Percentiles rank a stretch among this genome's conserved stretches.
Conservation (phyloP, 2,113 vertebrate genomes). For the Forbesichthys agassizii region DNA sequence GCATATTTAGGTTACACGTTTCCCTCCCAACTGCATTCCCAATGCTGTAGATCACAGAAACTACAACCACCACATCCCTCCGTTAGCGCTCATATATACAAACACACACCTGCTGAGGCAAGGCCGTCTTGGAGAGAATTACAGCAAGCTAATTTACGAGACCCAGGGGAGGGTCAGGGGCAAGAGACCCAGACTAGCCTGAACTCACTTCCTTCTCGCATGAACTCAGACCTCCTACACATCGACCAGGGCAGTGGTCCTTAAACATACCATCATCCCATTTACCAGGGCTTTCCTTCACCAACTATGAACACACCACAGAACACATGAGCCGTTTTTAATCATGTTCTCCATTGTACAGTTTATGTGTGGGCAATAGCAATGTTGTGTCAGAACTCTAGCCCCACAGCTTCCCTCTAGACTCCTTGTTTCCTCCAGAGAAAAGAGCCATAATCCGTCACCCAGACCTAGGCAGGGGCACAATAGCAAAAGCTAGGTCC, state of each 20-base stretch:
- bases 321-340: conserved; percentile 2
- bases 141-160: conserved; percentile 77
- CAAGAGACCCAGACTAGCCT: conserved; percentile 70
- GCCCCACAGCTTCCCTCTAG: conserved; percentile 58
- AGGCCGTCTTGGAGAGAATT: conserved; percentile 75
- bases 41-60: conserved; percentile 75
- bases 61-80: conserved; percentile 67
- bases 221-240: conserved; percentile 46
- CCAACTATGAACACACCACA: not conserved
- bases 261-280: conserved; percentile 21
- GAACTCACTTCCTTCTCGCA: conserved; percentile 73
- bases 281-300: conserved; percentile 31
- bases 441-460: conserved; percentile 78
- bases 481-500: conserved; percentile 73
- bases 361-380: conserved; percentile 41
- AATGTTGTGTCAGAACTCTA: conserved; percentile 46
- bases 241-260: conserved; percentile 29
- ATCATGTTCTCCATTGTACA: conserved; percentile 18
- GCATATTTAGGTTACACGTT: conserved; percentile 77
- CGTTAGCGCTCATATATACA: conserved; percentile 74
- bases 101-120: conserved; percentile 80
- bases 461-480: conserved; percentile 72
- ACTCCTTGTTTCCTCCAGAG: conserved; percentile 74
- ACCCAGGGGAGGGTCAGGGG: conserved; percentile 72
- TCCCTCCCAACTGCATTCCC: conserved; percentile 74